Conservation (phyloP, 30 jellyfish, hydroid and myxozoan species). For the Chironex yamaguchii region DNA sequence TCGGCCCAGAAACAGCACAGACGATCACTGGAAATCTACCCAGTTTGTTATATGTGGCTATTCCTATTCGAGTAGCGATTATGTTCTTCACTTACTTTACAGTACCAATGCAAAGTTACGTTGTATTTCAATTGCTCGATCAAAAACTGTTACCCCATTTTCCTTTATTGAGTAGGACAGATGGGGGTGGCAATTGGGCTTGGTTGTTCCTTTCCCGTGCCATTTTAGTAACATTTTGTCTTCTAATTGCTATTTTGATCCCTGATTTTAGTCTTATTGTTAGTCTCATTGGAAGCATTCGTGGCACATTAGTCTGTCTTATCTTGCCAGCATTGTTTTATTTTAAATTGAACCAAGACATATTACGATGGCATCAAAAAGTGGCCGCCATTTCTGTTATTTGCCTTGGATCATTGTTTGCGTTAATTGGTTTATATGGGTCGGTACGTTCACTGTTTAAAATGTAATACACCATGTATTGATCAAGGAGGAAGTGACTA, state of each 20-base stretch:
- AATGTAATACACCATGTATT: too few relatives aligned
- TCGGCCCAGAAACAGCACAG: conserved; percentile 25
- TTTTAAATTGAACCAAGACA: too few relatives aligned
- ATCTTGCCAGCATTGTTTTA: conserved; percentile 75
- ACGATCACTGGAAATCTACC: conserved; percentile 73
- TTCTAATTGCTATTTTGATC: conserved; percentile 72
- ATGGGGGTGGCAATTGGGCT: conserved; percentile 21
- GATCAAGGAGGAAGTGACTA: too few relatives aligned
- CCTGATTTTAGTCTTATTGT: conserved; percentile 86
- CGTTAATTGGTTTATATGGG: too few relatives aligned
- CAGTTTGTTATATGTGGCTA: conserved; percentile 11
- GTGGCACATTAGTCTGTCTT: conserved; percentile 76
- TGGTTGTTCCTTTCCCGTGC: conserved; percentile 80
- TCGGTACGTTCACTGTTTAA: too few relatives aligned
- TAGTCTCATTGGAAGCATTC: conserved; percentile 84
- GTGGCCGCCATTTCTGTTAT: too few relatives aligned
- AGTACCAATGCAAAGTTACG: conserved; percentile 78
- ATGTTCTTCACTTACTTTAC: conserved; percentile 77
- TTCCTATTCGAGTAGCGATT: conserved; percentile 47
- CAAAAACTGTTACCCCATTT: conserved; percentile 57
- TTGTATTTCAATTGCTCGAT: conserved; percentile 79
- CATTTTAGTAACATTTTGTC: conserved; percentile 39
- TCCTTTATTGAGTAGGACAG: conserved; percentile 33
- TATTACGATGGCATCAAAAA: too few relatives aligned
- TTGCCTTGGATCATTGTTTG: too few relatives aligned